Base-by-base conservation (phyloP, 2,888 invertebrate species). In the Lomographa bimaculata region DNA sequence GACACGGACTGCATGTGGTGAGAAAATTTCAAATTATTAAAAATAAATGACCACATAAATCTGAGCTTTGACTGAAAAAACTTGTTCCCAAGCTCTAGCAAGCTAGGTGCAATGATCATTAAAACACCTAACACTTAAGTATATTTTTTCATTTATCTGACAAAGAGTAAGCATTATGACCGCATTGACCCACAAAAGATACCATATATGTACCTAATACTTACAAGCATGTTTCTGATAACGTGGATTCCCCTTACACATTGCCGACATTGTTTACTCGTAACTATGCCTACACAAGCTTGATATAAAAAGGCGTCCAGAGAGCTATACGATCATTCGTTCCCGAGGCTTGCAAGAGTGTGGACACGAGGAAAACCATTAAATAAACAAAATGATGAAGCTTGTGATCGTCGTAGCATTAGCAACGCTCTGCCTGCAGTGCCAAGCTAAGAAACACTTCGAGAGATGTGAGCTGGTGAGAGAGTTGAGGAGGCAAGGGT, bases 381-480 rank as follows among this genome's bases (percentile, higher is more conserved):
- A 33, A n/a, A n/a, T 11, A 20, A 3, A 2, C 7, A 50, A 28
- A 30, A 65, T 66, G 59, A n/a, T 41, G 20, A 58, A 62, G 27
- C 16, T 43, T 3, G 28, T 50, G 20, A 14, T 50, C 4, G 7
- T 57, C 1, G 37, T 53, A 3, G 38, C 41, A 19, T 25, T 44
- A 10, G 37, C 50, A 1, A 46, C 41, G 4, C 6, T 62, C 1
- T 47, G 49, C 24, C 14, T 52, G 5, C 36, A 40, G 10, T 43
- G 47, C 17, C 59, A 64, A 6, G 66, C 49, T 3, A n/a, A n/a
- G n/a, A 66, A 63, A 33, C 48, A 19, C 3, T 68, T 73, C 40
- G 55, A 59, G 7, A 59, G 64, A 40, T 78, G 78, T 38, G 69
- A 60, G 3, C 46, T 79, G 29, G 77, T 68, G 2, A 35, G 33